Percentiles rank a stretch among this genome's conserved stretches.
Evolutionary conservation across 2,797 vertebrate genomes (phyloP).

Genomic region (Gastrophryne carolinensis): DNA sequence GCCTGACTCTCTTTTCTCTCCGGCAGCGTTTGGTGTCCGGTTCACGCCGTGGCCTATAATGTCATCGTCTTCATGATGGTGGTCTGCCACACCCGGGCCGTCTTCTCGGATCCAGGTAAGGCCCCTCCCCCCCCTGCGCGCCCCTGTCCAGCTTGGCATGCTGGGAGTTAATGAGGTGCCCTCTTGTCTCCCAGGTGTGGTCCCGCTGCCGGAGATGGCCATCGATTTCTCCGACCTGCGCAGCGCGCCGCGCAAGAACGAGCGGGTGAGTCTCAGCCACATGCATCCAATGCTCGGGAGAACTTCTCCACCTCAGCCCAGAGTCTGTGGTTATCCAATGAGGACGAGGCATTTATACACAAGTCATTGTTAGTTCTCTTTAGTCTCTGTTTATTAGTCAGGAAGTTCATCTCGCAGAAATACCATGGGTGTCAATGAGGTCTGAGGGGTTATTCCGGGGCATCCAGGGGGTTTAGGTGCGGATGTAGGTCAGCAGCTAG

Average conservation of each 20-base stretch:
- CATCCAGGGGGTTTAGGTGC: too few relatives aligned
- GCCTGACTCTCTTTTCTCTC: background rate
- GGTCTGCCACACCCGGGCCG: conserved; percentile 76
- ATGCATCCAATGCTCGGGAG: background rate
- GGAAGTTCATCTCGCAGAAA: accelerated
- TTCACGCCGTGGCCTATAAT: conserved; percentile 76
- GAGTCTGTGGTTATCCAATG: background rate
- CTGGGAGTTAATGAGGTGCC: background rate
- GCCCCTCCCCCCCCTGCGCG: too few relatives aligned
- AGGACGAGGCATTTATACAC: background rate
- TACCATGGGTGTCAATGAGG: too few relatives aligned
- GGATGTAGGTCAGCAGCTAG: too few relatives aligned
- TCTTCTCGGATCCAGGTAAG: conserved; percentile 78
- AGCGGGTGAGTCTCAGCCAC: conserved; percentile 63
- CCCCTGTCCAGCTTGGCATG: background rate
- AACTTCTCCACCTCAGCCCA: background rate
- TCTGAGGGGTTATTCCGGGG: too few relatives aligned
- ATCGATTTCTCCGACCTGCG: conserved; percentile 81
- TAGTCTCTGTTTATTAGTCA: too few relatives aligned
- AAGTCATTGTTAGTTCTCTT: background rate
- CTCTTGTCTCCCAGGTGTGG: conserved; percentile 66
- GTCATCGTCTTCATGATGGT: conserved; percentile 74
- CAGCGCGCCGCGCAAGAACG: conserved; percentile 69
- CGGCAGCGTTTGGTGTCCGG: conserved; percentile 73
- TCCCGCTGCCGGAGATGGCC: conserved; percentile 76